Conservation (phyloP, 1,140 invertebrate species). For the Aphelenchoides fujianensis region DNA sequence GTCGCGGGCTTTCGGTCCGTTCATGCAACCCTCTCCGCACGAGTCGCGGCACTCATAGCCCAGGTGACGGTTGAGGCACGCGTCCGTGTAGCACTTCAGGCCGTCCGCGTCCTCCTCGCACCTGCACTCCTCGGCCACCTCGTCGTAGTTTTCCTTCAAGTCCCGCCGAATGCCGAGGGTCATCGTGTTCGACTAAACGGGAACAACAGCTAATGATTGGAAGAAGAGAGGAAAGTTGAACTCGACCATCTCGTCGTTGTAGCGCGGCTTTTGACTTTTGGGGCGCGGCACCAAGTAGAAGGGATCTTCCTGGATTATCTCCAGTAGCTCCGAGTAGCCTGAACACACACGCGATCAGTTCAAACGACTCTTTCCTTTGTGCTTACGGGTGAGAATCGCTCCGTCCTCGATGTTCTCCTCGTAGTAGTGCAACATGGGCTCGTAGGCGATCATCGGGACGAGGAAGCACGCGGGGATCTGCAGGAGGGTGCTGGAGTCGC, state of each 20-base stretch:
- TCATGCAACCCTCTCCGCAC: slow-evolving; percentile 1
- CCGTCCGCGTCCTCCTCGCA: neutral
- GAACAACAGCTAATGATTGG: no score
- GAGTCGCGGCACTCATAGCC: neutral
- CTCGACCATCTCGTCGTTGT: no score
- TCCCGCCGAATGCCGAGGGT: neutral
- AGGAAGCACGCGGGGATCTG: neutral
- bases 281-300: neutral
- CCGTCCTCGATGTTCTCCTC: neutral
- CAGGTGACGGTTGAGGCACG: neutral
- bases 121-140: neutral
- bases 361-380: neutral
- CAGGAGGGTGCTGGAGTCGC: neutral
- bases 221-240: no score
- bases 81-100: neutral
- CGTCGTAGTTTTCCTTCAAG: neutral
- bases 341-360: neutral
- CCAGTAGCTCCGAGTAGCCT: neutral
- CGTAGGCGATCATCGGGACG: slow-evolving; percentile 1
- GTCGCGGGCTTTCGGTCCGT: neutral
- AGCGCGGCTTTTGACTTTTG: no score
- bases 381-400: neutral
- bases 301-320: neutral
- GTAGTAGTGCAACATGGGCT: neutral
- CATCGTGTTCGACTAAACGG: neutral